Evolutionary conservation across 2,888 invertebrate species (phyloP), one percentile per base, ranked within the genome.

Genomic region (Gymnoscelis rufifasciata): DNA sequence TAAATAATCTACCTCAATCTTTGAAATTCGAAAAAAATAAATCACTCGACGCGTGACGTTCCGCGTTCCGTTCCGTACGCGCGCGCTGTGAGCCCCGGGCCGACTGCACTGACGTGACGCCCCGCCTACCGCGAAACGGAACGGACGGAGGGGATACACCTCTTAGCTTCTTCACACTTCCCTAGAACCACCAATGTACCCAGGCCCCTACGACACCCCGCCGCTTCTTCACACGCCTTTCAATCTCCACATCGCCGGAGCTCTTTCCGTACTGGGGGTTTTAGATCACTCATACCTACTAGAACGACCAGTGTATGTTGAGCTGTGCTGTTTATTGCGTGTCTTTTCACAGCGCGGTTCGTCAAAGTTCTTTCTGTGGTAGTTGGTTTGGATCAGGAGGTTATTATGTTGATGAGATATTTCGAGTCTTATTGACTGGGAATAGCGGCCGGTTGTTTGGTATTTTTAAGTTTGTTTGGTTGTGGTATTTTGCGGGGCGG

Each of bases 121-220:
- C 72, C 82, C 83, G 83, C 83, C 83, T 71, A 75, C 76, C 64
- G 67, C 71, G 69, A 66, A 70, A 75, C 76, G 72, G 63, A 74
- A 77, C 78, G 79, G 74, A 77, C 78, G 78, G 74, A 65, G 75
- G 74, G 75, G 81, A 58, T 59, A 82, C 83, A 83, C 83, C 83
- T 83, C 82, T 83, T 83, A 83, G 79, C 82, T 75, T 82, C 81
- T 83, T 83, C 81, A 83, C 83, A 82, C 83, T 83, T 81, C 74
- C 78, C 73, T 83, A 83, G 83, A 71, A 58, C 57, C 67, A 63
- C 84, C 79, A 71, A 53, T 56, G 30, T 56, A 54, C 40, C 49
- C 52, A 61, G 79, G 71, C 52, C 81, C 62, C 43, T 64, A 51
- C 50, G 65, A 42, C 70, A 73, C 66, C 66, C 57, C 57, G 40